Evolutionary conservation across 2,113 vertebrate genomes (phyloP), one percentile per base, ranked within the genome.

Genomic region (Apistogramma diplotaenia): DNA sequence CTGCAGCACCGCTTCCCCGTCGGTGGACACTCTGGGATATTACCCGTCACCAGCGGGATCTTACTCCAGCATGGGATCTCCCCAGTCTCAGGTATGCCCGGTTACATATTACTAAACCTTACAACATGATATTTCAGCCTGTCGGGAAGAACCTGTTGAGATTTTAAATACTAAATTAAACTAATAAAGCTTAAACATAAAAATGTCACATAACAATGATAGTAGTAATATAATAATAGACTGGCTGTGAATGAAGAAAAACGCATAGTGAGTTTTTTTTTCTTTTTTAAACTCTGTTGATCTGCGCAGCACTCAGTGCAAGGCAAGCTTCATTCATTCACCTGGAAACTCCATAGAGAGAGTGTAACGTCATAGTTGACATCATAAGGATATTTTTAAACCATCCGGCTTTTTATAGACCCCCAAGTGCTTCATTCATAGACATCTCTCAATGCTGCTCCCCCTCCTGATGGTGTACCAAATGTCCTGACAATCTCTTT

Each of bases 1-100:
- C 89, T 99, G 98, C 95, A 99, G 97, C 93, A 98, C 96, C 80
- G 97, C 98, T 74, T 99, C 97, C 27, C 97, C 97, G 13, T 95
- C 96, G 13, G 96, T 93, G 58, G 97, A 99, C 86, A 97, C 91
- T 23, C 88, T 96, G 51, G 95, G 94, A 57, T 98, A 97, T 75
- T 97, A 96, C 65, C 95, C 95, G 0, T 98, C 97, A 1, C 93
- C 94, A 6, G 96, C 96, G 0, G 97, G 96, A 65, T 98, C 97
- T 10, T 97, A 97, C 81, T 97, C 96, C 74, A 97, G 97, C 90
- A 93, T 97, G 91, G 96, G 95, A 15, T 98, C 97, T 5, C 97
- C 97, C 10, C 92, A 94, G 43, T 94, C 95, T 79, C 96, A 97
- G 97, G 98, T 99, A 94, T 87, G 96, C 82, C 25, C n/a, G 40